phyloP scores from a whole-genome alignment of 2,113 vertebrate genomes.

The Corydoras sp. region DNA sequence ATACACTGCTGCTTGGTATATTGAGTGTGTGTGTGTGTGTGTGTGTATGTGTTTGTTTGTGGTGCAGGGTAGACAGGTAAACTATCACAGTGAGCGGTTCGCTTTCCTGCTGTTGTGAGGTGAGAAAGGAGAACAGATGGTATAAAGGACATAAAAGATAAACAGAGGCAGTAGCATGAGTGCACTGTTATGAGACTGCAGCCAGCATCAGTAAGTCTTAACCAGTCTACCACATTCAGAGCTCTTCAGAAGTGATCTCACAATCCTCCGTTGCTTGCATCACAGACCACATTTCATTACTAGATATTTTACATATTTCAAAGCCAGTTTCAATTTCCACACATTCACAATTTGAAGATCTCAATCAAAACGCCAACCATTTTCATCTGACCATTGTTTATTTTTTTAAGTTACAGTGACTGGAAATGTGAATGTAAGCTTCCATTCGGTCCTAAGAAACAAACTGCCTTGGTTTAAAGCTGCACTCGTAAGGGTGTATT shows the following conservation, averaged over 20 bases:
- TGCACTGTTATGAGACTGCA: background rate
- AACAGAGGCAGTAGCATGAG: slow-evolving; percentile 27
- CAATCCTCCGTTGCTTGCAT: background rate
- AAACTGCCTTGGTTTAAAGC: slow-evolving; percentile 68
- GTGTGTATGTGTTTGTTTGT: too few species aligned
- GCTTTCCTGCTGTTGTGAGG: slow-evolving; percentile 35
- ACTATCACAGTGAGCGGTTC: slow-evolving; percentile 32
- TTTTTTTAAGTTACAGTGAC: slow-evolving; percentile 54
- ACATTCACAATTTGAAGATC: too few species aligned
- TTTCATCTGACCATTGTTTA: background rate
- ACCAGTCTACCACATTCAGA: background rate
- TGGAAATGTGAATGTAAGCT: slow-evolving; percentile 58
- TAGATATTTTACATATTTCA: too few species aligned
- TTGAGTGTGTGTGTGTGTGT: background rate
- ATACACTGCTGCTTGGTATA: slow-evolving; percentile 5
- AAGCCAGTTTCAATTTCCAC: too few species aligned
- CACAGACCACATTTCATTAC: too few species aligned
- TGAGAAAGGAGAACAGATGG: slow-evolving; percentile 54
- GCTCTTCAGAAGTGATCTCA: background rate
- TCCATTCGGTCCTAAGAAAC: slow-evolving; percentile 70
- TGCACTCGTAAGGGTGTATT: slow-evolving; percentile 68
- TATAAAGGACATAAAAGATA: slow-evolving; percentile 41
- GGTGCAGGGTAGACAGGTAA: slow-evolving; percentile 33
- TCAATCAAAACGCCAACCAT: background rate
- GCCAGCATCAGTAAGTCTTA: slow-evolving; percentile 6